Evolutionary conservation across 2,113 vertebrate species (phyloP), one percentile per base, ranked within the genome.

Genomic region (Micromys minutus): DNA sequence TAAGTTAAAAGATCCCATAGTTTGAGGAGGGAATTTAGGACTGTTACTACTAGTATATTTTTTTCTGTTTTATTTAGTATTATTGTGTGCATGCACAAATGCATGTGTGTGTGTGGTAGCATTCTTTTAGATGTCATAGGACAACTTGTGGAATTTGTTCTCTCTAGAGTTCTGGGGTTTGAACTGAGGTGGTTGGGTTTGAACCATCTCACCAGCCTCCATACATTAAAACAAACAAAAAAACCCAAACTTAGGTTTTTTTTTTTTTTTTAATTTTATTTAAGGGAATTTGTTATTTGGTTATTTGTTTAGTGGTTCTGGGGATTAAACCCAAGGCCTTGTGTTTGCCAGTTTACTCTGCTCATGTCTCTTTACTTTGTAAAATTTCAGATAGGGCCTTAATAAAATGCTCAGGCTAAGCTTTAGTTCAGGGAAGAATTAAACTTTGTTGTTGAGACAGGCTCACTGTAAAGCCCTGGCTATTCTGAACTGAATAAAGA

Each of bases 1-100:
- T 84, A 77, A 86, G 61, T 89, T 61, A 91, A 79, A 95, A 94
- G 75, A 86, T 19, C 47, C 90, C 91, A 80, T 91, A 83, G 77
- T 93, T 84, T 90, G 76, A 89, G 47, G 71, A 94, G 94, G 24
- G 21, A 5, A 19, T 21, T 91, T 84, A 81, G 15, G 22, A 83
- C 17, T 92, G 89, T 92, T 63, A 67, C 7, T 83, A 88, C 24
- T 59, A 31, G 26, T 88, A 83, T 36, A 45, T 91, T 89, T 89
- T 88, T 79, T n/a, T 22, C 81, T 45, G 29, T 83, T 31, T 84
- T 63, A 42, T 83, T 42, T 57, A 50, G 52, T 80, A 81, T n/a
- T 55, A 55, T 50, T 76, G 12, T 42, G 57, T 34, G 39, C 24
- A 5, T 59, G 11, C 79, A 39, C 13, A 59, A 57, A 59, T 81